Conservation (phyloP, 2,797 vertebrate genomes). For the Heliangelus exortis region DNA sequence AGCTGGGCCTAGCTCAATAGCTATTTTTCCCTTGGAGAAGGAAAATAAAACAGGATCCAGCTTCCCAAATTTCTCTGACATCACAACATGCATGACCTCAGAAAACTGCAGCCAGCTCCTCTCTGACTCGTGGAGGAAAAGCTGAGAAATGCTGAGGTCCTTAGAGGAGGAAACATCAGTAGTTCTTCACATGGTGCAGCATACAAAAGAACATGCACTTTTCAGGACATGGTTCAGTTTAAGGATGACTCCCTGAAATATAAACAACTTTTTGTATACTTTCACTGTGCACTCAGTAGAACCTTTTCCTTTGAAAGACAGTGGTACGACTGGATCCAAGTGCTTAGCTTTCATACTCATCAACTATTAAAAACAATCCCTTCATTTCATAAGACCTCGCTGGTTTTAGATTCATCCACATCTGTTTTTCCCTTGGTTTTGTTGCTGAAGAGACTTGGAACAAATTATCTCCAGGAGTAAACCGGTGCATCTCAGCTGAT, state of each 20-base stretch:
- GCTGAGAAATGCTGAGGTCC: background rate
- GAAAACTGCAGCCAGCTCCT: background rate
- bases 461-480: background rate
- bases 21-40: background rate
- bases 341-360: background rate
- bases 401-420: background rate
- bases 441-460: background rate
- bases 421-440: background rate
- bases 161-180: background rate
- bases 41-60: background rate
- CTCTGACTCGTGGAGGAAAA: background rate
- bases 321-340: background rate
- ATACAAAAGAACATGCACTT: background rate
- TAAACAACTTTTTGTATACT: conserved; percentile 8
- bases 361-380: background rate
- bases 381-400: background rate
- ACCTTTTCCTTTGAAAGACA: conserved; percentile 8
- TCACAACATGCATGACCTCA: background rate
- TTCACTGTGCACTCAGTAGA: background rate
- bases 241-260: background rate
- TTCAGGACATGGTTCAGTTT: background rate
- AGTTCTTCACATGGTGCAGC: background rate
- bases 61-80: conserved; percentile 36
- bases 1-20: background rate
- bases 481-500: background rate